Evolutionary conservation across 2,888 invertebrate species (phyloP), one percentile per base, ranked within the genome.

Genomic region (Ornithoptera priamus): DNA sequence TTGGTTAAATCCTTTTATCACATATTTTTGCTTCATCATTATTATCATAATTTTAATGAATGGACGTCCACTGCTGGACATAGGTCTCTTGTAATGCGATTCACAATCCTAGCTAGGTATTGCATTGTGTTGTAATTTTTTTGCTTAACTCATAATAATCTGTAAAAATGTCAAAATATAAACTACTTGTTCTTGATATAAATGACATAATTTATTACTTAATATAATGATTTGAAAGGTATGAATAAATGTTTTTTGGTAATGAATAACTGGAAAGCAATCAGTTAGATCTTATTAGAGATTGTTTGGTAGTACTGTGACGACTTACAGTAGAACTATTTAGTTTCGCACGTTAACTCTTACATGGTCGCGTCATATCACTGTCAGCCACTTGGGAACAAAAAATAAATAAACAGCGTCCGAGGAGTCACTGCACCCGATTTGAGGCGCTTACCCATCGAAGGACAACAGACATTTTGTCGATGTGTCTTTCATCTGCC

Each of bases 291-390:
- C 53, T n/a, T n/a, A 53, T 53, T 53, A 18, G 53, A 77, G 75
- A 76, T 74, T 74, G 72, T 73, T 77, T 73, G 72, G 72, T 74
- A 80, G 80, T 85, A 80, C 85, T 87, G 80, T 84, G 84, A 85
- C 83, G 76, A 76, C 74, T 79, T 70, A 71, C 77, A 69, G 75
- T 75, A 73, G 71, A 71, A 74, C 80, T 78, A 79, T 80, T 82
- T 75, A 75, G 74, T 76, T 87, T 85, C 80, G 82, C 85, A 81
- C 86, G 79, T 83, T 83, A 82, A 77, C 74, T 74, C 75, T 46
- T 75, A 78, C 73, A 76, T 78, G 77, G 76, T 76, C 80, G 75
- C 77, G 78, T 83, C 87, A 83, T 85, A 87, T 88, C 85, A 87
- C 79, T 90, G 90, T 88, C 89, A 86, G 78, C 64, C 61, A 68